Base-by-base conservation (phyloP, 2,888 invertebrate genomes). In the Trimorus sp. region DNA sequence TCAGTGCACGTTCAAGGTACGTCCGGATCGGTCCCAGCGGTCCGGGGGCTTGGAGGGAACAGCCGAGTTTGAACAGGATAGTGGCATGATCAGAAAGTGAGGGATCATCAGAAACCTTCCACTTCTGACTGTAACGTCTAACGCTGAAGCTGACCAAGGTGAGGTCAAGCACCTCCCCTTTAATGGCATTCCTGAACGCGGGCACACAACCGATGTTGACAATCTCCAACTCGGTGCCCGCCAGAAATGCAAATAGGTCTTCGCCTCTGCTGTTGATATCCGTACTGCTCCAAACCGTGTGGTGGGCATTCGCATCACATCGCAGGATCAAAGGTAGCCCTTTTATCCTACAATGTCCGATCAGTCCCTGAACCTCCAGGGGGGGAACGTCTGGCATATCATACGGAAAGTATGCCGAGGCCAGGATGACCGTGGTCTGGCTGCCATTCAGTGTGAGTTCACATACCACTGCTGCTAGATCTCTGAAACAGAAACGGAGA, bases 101-200 rank as follows among this genome's bases (percentile, higher is more conserved):
- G 0, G 40, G 49, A 65, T 82, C 75, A 0, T 68, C 49, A 1
- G 38, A n/a, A 5, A 83, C 77, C 42, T 37, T 62, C 69, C 78
- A 84, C 4, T n/a, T 11, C 14, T 37, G 1, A 11, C 49, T 49
- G 49, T 7, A 12, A 9, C 54, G 9, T 11, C 9, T 7, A 0
- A 0, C 53, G 45, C 48, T 12, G 48, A 48, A 7, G n/a, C 12
- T 26, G 3, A 54, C 14, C 6, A 83, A 12, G 62, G 66, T 7
- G 3, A 56, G 36, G 37, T 68, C 68, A 1, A 68, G 37, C 0
- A 62, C 42, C 77, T 79, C 36, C 37, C n/a, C 0, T 51, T 12
- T 56, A 38, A 63, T 42, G 37, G 7, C 49, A 2, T 53, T 81
- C n/a, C 40, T 8, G 40, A 40, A 40, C 2, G 40, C 7, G 40